phyloP scores from a whole-genome alignment of 2,113 vertebrate species.

The Lathamus discolor region DNA sequence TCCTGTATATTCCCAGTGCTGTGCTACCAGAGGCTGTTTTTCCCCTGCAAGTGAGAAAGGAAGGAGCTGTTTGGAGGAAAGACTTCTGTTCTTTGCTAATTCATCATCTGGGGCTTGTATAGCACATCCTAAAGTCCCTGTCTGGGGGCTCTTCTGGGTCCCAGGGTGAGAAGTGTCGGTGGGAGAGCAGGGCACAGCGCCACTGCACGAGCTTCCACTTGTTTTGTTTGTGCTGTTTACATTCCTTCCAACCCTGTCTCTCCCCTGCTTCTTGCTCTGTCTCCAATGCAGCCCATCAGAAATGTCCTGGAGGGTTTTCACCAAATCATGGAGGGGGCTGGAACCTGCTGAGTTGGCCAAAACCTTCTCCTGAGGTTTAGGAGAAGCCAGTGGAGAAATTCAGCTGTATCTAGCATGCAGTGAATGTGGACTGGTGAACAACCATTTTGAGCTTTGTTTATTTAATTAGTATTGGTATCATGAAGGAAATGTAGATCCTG shows the following conservation, averaged over 20 bases:
- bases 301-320: neutral
- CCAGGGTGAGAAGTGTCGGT: neutral
- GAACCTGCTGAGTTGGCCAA: neutral
- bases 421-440: neutral
- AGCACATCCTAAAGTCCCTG: neutral
- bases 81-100: neutral
- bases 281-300: neutral
- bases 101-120: neutral
- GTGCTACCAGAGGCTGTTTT: neutral
- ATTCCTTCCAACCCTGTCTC: neutral
- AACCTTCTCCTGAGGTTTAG: neutral
- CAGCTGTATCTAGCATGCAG: neutral
- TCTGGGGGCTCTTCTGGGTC: neutral
- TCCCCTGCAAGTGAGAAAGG: neutral
- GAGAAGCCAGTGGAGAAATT: neutral
- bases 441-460: neutral
- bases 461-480: neutral
- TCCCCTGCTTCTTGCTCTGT: neutral
- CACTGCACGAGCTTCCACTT: neutral
- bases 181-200: neutral
- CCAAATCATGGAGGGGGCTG: neutral
- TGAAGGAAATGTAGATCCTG: neutral
- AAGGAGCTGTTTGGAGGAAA: neutral
- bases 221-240: neutral
- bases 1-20: accelerated